A percentile compares a stretch with the other conserved stretches of the same genome.
These are phyloP conservation scores for Hippopotamyrus pictus DNA, from an alignment of 2,797 vertebrate species.

Conservation along the genomic window DNA sequence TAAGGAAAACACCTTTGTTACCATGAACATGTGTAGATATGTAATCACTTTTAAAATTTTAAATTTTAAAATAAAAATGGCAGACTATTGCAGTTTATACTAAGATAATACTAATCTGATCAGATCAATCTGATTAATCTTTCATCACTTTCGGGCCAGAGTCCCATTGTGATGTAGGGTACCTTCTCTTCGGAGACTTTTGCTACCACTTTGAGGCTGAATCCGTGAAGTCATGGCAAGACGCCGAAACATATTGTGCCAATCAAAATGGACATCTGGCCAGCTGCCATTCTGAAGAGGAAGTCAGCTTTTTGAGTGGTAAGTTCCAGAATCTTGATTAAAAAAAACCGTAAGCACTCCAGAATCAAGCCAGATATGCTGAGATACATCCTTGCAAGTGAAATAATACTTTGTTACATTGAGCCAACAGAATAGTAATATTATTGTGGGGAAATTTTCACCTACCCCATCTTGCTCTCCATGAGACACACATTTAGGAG, in stretches of 20 bases:
- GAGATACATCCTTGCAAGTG: not conserved
- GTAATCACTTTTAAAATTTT: not conserved
- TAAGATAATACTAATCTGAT: not conserved
- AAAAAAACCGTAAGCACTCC: not conserved
- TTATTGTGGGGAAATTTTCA: not conserved
- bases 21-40: not conserved
- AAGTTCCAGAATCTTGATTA: not conserved
- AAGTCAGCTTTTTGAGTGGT: conserved; percentile 51
- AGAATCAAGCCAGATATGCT: not conserved
- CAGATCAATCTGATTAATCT: not conserved
- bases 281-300: conserved; percentile 54
- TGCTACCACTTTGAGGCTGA: conserved; percentile 66
- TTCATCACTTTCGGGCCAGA: conserved; percentile 38
- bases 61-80: not conserved
- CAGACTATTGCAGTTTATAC: not conserved
- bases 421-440: not conserved
- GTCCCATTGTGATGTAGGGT: conserved; percentile 61
- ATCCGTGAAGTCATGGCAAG: conserved; percentile 49
- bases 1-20: not conserved
- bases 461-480: not conserved
- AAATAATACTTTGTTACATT: not conserved
- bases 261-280: conserved; percentile 54
- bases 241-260: conserved; percentile 53
- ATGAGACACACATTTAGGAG: not conserved
- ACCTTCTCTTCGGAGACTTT: conserved; percentile 52